Conservation (phyloP, 2,888 invertebrate species). For the Sceliomorpha sp. region DNA sequence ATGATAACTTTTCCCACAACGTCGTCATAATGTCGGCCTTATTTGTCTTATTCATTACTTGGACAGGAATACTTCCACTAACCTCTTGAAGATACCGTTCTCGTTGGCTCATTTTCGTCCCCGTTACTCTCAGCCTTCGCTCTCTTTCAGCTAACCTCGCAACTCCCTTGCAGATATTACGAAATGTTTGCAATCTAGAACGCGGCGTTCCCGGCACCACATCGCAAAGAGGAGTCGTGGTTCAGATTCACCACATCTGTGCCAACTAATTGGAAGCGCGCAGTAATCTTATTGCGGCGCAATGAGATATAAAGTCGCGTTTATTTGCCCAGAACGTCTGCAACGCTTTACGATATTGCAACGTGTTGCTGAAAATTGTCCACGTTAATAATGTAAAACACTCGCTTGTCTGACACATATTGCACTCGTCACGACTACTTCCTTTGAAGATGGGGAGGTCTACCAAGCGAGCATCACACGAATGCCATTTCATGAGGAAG, state of each 20-base stretch:
- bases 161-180: constrained; percentile 48
- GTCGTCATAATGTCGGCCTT: constrained; percentile 28
- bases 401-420: background rate
- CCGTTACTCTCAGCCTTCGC: constrained; percentile 18
- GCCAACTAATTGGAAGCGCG: constrained; percentile 43
- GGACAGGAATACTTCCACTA: constrained; percentile 11
- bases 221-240: constrained; percentile 15
- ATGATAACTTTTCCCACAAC: no score
- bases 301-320: constrained; percentile 32
- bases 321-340: constrained; percentile 20
- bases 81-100: constrained; percentile 17
- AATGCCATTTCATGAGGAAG: constrained; percentile 30
- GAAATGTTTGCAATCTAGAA: constrained; percentile 53
- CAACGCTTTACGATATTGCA: constrained; percentile 43
- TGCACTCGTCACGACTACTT: background rate
- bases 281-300: constrained; percentile 29
- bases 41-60: constrained; percentile 43
- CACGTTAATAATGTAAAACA: constrained; percentile 2
- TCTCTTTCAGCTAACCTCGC: constrained; percentile 35
- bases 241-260: constrained; percentile 34
- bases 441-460: constrained; percentile 15
- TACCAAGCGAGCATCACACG: constrained; percentile 29
- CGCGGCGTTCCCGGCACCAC: constrained; percentile 28
- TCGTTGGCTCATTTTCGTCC: constrained; percentile 17
- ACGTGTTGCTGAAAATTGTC: constrained; percentile 9